Percentiles rank a stretch among this genome's conserved stretches.
Conservation (phyloP, 2,888 invertebrate genomes). For the Pharmacophagus antenor region DNA sequence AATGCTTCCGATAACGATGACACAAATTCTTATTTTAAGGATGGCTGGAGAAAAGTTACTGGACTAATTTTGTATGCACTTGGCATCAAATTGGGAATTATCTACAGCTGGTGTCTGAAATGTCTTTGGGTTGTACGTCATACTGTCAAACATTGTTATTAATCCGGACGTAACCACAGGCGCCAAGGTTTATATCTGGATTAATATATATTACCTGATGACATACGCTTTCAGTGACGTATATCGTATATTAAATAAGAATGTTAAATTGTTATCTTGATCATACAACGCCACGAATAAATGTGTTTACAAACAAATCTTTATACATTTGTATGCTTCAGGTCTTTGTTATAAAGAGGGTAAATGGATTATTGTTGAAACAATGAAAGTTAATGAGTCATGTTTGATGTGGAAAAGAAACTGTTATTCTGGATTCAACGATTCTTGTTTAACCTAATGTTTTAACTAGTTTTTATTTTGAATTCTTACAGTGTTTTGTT, state of each 20-base stretch:
- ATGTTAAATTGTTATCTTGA: slow-evolving; percentile 13
- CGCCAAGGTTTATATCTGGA: slow-evolving; percentile 52
- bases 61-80: slow-evolving; percentile 32
- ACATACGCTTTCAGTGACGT: slow-evolving; percentile 40
- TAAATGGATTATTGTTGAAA: slow-evolving; percentile 9
- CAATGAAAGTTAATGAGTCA: slow-evolving; percentile 21
- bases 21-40: slow-evolving; percentile 31
- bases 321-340: slow-evolving; percentile 10
- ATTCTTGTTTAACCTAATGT: no score
- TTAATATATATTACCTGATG: slow-evolving; percentile 49
- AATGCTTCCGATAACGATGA: slow-evolving; percentile 7
- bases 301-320: slow-evolving; percentile 29
- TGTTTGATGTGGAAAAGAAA: slow-evolving; percentile 25
- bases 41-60: slow-evolving; percentile 32
- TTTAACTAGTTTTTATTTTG: no score
- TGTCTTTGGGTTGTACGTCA: slow-evolving; percentile 36
- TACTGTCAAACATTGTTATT: slow-evolving; percentile 45
- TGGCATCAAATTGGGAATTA: slow-evolving; percentile 39
- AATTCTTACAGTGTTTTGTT: no score
- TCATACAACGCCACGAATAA: slow-evolving; percentile 26
- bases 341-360: slow-evolving; percentile 16
- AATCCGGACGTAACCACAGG: slow-evolving; percentile 44
- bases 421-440: no score
- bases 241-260: slow-evolving; percentile 31
- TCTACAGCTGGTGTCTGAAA: slow-evolving; percentile 19